Conservation (phyloP, 2,888 invertebrate species). For the Anoncus sp. region DNA sequence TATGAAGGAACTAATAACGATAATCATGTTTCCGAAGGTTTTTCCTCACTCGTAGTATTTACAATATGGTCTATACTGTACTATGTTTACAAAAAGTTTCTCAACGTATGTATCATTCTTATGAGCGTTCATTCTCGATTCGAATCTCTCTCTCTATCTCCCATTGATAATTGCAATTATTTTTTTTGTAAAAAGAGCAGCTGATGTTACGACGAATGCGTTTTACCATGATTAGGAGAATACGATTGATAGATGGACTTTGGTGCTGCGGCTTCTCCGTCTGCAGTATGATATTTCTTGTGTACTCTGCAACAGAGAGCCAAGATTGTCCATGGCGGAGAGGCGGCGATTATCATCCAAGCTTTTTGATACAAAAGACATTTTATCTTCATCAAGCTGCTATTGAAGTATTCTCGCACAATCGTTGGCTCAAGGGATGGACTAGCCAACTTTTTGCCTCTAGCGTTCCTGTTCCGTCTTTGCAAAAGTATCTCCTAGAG, state of each 20-base stretch:
- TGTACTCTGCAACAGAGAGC: slow-evolving; percentile 55
- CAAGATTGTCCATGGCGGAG: slow-evolving; percentile 54
- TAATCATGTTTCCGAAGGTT: slow-evolving; percentile 24
- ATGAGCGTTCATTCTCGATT: neutral
- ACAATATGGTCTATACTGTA: slow-evolving; percentile 69
- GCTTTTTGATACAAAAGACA: slow-evolving; percentile 71
- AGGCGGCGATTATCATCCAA: slow-evolving; percentile 65
- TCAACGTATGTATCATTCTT: slow-evolving; percentile 68
- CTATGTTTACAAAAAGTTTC: slow-evolving; percentile 70
- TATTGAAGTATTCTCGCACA: slow-evolving; percentile 68
- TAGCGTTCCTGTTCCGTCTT: slow-evolving; percentile 67
- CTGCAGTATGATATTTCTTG: slow-evolving; percentile 71
- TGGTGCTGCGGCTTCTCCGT: slow-evolving; percentile 73
- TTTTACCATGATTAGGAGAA: slow-evolving; percentile 69
- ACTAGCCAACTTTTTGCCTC: slow-evolving; percentile 72
- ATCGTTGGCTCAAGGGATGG: slow-evolving; percentile 72
- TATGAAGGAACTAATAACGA: slow-evolving; percentile 53
- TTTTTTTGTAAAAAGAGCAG: slow-evolving; percentile 58
- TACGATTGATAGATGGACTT: slow-evolving; percentile 70
- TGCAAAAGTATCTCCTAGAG: slow-evolving; percentile 73
- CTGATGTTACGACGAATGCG: slow-evolving; percentile 72
- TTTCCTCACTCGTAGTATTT: slow-evolving; percentile 50
- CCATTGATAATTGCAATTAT: neutral
- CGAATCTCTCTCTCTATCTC: no score
- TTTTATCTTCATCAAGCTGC: slow-evolving; percentile 73